These are phyloP conservation scores for Nothoprocta perdicaria DNA, from an alignment of 2,113 vertebrate species.

Conservation along the genomic window DNA sequence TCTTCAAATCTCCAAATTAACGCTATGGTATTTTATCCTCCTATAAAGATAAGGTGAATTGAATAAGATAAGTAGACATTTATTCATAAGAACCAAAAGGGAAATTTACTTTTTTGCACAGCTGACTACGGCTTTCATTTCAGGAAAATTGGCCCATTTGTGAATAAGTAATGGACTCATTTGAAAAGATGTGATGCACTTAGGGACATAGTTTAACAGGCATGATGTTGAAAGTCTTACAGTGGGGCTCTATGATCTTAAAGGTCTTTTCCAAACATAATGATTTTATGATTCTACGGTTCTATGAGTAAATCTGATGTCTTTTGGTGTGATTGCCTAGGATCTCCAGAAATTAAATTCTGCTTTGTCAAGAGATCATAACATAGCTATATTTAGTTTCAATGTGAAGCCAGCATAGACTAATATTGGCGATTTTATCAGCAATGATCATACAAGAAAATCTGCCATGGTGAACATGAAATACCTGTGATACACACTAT, in stretches of 20 bases:
- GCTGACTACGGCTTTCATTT: not conserved
- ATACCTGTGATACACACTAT: not conserved
- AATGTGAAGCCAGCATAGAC: not conserved
- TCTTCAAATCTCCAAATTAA: not conserved
- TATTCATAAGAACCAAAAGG: not conserved
- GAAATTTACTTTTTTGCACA: not conserved
- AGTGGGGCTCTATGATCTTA: too few species aligned
- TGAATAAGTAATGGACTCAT: not conserved
- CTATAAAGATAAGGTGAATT: not conserved
- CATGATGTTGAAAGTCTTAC: too few species aligned
- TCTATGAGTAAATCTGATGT: not conserved
- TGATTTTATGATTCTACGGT: too few species aligned
- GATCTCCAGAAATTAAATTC: not conserved
- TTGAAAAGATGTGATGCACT: not conserved
- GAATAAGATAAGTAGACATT: not conserved
- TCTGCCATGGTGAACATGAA: not conserved
- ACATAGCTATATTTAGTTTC: not conserved
- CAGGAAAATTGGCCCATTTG: not conserved
- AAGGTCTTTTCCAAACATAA: too few species aligned
- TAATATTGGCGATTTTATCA: not conserved
- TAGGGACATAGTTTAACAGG: too few species aligned
- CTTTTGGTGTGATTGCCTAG: not conserved
- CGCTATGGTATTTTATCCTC: not conserved
- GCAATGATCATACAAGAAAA: not conserved
- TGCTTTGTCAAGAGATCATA: not conserved